A percentile compares a stretch with the other conserved stretches of the same genome.
phyloP scores from a whole-genome alignment of 2,888 invertebrate species.

The Heliconius sara region DNA sequence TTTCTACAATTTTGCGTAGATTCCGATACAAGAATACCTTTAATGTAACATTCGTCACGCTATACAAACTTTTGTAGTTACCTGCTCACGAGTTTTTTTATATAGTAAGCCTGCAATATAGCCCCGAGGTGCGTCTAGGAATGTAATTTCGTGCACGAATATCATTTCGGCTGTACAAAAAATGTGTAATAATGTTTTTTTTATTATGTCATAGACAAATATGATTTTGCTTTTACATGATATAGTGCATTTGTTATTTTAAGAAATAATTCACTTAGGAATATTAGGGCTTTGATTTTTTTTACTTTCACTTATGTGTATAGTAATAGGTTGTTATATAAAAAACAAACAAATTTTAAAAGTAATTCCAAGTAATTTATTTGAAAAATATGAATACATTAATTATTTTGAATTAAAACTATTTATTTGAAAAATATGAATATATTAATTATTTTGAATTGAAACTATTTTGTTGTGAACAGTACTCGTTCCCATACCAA shows the following conservation, averaged over 20 bases:
- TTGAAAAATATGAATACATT: slow-evolving; percentile 7
- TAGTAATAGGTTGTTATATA: background rate
- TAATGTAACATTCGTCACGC: slow-evolving; percentile 59
- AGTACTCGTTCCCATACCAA: slow-evolving; percentile 48
- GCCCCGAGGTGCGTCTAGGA: slow-evolving; percentile 58
- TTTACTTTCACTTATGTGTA: background rate
- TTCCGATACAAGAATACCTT: slow-evolving; percentile 52
- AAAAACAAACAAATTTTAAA: background rate
- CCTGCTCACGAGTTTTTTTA: slow-evolving; percentile 64
- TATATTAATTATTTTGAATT: background rate
- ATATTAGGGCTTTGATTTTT: background rate
- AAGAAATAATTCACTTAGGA: background rate
- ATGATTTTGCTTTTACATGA: background rate
- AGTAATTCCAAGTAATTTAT: background rate
- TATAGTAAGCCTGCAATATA: slow-evolving; percentile 50
- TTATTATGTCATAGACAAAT: background rate
- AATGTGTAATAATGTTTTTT: background rate
- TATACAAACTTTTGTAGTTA: slow-evolving; percentile 57
- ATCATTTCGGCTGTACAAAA: background rate
- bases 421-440: slow-evolving; percentile 6
- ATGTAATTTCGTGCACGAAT: slow-evolving; percentile 56
- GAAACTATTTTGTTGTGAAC: slow-evolving; percentile 36
- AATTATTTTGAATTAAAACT: slow-evolving; percentile 14
- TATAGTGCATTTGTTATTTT: background rate
- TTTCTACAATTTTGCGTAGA: slow-evolving; percentile 64